Base-by-base conservation (phyloP, 2,797 vertebrate species). In the Gallirallus australis region DNA sequence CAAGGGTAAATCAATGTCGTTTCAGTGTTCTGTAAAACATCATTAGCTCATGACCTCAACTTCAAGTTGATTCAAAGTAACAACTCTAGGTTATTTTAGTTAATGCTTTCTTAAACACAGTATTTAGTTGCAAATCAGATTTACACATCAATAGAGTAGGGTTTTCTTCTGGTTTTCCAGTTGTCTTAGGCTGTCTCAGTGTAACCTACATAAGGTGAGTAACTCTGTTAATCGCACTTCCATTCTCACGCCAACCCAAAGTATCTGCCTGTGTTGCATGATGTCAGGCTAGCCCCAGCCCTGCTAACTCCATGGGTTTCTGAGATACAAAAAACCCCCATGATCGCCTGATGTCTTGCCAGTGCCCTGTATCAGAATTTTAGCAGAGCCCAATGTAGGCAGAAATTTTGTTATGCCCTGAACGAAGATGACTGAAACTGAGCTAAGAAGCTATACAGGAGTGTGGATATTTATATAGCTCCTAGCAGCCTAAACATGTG, bases 1-100 rank as follows among this genome's bases (percentile, higher is more conserved):
- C 57, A 85, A 69, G 15, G 31, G 72, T 92, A 83, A 82, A 42
- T 94, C 77, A 68, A 6, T 68, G 68, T 64, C 65, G 42, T 50
- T 70, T 63, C 65, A 75, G 81, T 80, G 80, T 64, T 93, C 94
- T 95, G 88, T 66, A 57, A 93, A 82, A 59, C 56, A 89, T 86
- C 87, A 82, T 50, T 48, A 80, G 45, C 45, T 85, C 30, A 25
- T 96, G 66, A 56, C 64, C 39, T 93, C 78, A 93, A 13, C 50
- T 77, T 83, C 23, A 76, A 65, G 76, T 85, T 82, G 48, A 59
- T 56, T 84, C 50, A 33, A 70, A 83, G 11, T 75, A 72, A 57
- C 20, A 69, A 85, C 61, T 85, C 66, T 40, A 42, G 50, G 35
- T 91, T 61, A 52, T 35, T 80, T 89, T 31, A 60, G 16, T 82